Conservation (phyloP, 2,888 invertebrate species). For the Eurois occulta region DNA sequence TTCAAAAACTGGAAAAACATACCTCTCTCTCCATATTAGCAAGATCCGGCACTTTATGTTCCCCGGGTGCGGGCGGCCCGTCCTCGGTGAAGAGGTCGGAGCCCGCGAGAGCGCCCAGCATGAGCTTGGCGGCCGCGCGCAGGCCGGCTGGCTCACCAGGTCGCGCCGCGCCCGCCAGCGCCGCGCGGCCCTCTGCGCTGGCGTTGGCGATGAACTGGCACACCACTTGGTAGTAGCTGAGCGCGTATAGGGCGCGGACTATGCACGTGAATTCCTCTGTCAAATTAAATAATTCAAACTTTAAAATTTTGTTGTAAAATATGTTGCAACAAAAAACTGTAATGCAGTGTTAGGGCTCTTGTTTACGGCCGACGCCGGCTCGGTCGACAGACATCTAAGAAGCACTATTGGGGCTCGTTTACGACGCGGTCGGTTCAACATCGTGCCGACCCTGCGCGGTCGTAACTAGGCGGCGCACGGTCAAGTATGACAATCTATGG, state of each 20-base stretch:
- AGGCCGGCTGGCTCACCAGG: slow-evolving; percentile 69
- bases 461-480: background rate
- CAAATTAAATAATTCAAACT: background rate
- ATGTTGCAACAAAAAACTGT: background rate
- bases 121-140: slow-evolving; percentile 74
- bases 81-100: slow-evolving; percentile 92
- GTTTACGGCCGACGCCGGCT: no score
- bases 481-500: no score
- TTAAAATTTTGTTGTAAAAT: background rate
- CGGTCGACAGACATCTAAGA: no score
- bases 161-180: slow-evolving; percentile 74
- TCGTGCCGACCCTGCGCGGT: no score
- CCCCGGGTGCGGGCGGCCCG: slow-evolving; percentile 76
- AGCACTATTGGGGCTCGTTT: background rate
- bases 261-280: slow-evolving; percentile 97
- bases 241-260: slow-evolving; percentile 96
- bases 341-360: background rate
- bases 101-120: slow-evolving; percentile 80
- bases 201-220: slow-evolving; percentile 94
- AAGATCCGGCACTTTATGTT: slow-evolving; percentile 70
- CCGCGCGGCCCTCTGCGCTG: slow-evolving; percentile 91
- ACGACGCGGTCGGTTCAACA: background rate
- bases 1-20: background rate
- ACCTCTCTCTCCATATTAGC: slow-evolving; percentile 76
- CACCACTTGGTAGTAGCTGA: slow-evolving; percentile 97